Percentiles rank a stretch among this genome's conserved stretches.
Evolutionary conservation across 2,113 vertebrate species (phyloP).

Genomic region (Daphoenositta chrysoptera): DNA sequence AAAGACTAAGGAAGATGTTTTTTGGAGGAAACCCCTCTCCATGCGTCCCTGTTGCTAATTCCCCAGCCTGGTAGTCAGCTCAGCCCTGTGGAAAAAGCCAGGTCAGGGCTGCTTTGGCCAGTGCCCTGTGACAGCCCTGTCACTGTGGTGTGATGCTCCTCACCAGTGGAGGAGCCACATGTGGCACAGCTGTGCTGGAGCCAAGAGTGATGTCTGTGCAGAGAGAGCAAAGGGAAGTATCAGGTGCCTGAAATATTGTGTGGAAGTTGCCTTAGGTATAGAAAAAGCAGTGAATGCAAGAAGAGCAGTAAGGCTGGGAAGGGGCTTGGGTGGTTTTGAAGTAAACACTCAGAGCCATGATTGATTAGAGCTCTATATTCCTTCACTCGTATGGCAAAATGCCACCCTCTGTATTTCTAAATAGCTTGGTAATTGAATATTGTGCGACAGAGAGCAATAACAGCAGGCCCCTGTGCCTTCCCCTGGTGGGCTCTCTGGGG

Average conservation of each 20-base stretch:
- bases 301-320: not conserved
- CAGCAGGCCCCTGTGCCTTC: not conserved
- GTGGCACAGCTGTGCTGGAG: rapidly evolving
- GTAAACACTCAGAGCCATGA: not conserved
- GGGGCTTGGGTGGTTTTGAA: not conserved
- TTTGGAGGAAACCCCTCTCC: not conserved
- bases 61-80: not conserved
- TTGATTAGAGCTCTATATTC: not conserved
- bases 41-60: rapidly evolving
- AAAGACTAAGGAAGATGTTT: not conserved
- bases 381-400: not conserved
- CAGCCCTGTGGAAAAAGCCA: not conserved
- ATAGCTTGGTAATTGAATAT: not conserved
- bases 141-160: rapidly evolving
- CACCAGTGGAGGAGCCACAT: rapidly evolving
- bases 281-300: not conserved
- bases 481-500: not conserved
- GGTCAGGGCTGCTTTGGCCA: not conserved
- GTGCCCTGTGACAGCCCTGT: not conserved
- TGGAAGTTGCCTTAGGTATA: not conserved
- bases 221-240: not conserved
- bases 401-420: rapidly evolving
- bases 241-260: rapidly evolving
- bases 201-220: not conserved
- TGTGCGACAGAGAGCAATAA: rapidly evolving